These are phyloP conservation scores for Glossosoma conforme DNA, from an alignment of 1,140 invertebrate genomes.

Conservation along the genomic window DNA sequence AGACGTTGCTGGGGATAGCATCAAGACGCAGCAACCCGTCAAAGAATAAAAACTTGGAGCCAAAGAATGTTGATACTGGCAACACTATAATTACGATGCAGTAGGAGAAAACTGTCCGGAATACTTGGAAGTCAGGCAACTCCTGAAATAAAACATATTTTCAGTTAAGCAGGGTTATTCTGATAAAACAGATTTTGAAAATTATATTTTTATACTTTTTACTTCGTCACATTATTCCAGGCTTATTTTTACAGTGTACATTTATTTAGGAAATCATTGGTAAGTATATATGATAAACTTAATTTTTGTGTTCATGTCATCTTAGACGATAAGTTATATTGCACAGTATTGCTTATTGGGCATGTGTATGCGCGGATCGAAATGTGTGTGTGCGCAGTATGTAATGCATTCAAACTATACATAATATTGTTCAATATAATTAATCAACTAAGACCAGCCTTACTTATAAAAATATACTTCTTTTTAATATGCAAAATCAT, in stretches of 20 bases:
- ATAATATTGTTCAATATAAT: too few relatives aligned
- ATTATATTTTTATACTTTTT: constrained; percentile 30
- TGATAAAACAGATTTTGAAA: constrained; percentile 10
- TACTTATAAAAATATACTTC: too few relatives aligned
- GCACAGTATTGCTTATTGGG: too few relatives aligned
- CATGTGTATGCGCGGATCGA: too few relatives aligned
- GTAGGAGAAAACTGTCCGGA: constrained; percentile 59
- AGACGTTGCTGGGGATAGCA: constrained; percentile 64
- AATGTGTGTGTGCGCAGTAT: too few relatives aligned
- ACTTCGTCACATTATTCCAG: too few relatives aligned
- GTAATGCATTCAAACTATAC: too few relatives aligned
- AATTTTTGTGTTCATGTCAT: neutral
- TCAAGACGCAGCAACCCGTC: constrained; percentile 54
- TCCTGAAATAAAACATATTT: constrained; percentile 40
- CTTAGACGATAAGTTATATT: too few relatives aligned
- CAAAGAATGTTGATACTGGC: constrained; percentile 58
- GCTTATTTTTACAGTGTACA: neutral
- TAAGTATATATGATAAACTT: constrained; percentile 11
- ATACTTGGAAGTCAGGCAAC: constrained; percentile 54
- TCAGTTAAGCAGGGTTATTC: constrained; percentile 5
- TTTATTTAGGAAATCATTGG: constrained; percentile 12
- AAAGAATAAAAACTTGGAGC: constrained; percentile 53
- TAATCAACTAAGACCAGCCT: too few relatives aligned
- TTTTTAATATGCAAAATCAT: too few relatives aligned
- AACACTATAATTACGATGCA: constrained; percentile 58